Evolutionary conservation across 2,888 invertebrate genomes (phyloP).

Genomic region (Perizoma affinitatum): DNA sequence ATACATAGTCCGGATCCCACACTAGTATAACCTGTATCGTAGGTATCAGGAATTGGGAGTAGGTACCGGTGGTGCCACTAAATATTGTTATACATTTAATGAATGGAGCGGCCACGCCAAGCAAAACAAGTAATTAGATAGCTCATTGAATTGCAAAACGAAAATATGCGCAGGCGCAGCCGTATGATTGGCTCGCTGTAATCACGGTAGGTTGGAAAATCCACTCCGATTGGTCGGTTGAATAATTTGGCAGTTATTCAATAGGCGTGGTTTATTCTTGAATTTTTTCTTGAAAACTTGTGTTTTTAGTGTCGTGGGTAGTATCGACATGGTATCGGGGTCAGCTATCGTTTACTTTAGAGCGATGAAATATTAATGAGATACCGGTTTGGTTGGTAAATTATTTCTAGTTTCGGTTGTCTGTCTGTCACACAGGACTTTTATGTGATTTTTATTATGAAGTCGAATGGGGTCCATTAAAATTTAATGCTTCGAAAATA

Average conservation of each 20-base stretch:
- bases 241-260: conserved; percentile 74
- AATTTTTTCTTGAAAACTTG: conserved; percentile 25
- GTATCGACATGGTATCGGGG: conserved; percentile 34
- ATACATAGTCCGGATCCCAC: too few relatives aligned
- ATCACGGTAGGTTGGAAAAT: conserved; percentile 51
- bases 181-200: conserved; percentile 55
- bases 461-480: conserved; percentile 8
- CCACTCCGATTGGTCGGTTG: conserved; percentile 55
- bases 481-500: conserved; percentile 9
- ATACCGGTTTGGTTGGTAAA: conserved; percentile 15
- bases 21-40: too few relatives aligned
- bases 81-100: conserved; percentile 43
- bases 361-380: conserved; percentile 27
- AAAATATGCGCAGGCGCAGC: conserved; percentile 73
- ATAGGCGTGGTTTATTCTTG: conserved; percentile 61
- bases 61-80: too few relatives aligned
- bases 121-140: conserved; percentile 67
- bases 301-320: conserved; percentile 27
- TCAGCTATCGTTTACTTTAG: conserved; percentile 26
- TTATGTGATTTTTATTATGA: conserved; percentile 20
- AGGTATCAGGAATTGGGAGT: too few relatives aligned
- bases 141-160: conserved; percentile 71
- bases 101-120: conserved; percentile 58
- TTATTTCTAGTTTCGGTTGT: conserved; percentile 19
- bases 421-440: conserved; percentile 5